A percentile compares a stretch with the other conserved stretches of the same genome.
Conservation (phyloP, 2,113 vertebrate species). For the Pogonocichla stellata region DNA sequence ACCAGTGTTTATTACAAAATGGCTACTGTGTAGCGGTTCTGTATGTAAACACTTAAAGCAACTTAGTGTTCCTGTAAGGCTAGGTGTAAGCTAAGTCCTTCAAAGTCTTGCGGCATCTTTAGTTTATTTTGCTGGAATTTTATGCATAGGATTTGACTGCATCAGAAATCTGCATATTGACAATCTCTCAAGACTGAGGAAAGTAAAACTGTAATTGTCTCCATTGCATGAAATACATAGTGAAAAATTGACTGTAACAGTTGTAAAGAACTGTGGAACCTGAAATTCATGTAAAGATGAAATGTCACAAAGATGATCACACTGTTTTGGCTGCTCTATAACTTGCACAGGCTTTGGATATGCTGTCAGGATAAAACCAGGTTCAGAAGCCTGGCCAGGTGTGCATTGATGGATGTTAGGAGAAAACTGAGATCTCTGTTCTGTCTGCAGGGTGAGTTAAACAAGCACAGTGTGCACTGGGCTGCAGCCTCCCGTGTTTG, state of each 20-base stretch:
- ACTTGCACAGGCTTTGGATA: background rate
- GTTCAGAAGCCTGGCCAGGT: background rate
- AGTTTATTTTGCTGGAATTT: background rate
- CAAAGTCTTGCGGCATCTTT: background rate
- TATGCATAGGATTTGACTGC: background rate
- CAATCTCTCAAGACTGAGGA: background rate
- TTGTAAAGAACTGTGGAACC: background rate
- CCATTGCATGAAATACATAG: background rate
- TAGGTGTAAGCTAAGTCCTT: background rate
- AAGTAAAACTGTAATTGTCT: background rate
- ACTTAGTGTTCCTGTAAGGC: background rate
- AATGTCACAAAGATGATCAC: background rate
- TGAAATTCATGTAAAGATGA: background rate
- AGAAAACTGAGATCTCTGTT: background rate
- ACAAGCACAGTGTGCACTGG: accelerated
- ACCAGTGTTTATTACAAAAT: background rate
- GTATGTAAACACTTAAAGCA: background rate
- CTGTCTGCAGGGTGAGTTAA: background rate
- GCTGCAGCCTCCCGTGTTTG: background rate
- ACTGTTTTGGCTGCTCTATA: background rate
- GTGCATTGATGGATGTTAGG: background rate
- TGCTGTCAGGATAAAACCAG: background rate
- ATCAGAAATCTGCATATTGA: background rate
- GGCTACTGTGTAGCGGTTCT: background rate
- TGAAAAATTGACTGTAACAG: background rate